Percentiles rank a stretch among this genome's conserved stretches.
phyloP scores from a whole-genome alignment of 2,888 invertebrate genomes.

The Mayetiola destructor region DNA sequence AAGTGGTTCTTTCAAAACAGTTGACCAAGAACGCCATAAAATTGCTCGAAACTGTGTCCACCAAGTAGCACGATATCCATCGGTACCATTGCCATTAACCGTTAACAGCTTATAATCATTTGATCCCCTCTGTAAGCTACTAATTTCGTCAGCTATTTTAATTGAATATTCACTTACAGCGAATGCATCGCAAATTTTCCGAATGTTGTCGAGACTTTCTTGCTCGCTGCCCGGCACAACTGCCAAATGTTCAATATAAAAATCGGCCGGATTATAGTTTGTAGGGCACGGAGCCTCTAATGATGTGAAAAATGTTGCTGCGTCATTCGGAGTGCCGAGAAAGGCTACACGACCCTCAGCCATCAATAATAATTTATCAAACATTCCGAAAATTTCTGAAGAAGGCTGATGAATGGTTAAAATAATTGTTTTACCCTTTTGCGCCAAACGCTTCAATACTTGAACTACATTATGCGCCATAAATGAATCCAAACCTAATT shows the following conservation, averaged over 20 bases:
- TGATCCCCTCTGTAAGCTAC: background rate
- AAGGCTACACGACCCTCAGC: slow-evolving; percentile 85
- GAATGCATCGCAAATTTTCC: slow-evolving; percentile 65
- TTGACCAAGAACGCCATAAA: slow-evolving; percentile 80
- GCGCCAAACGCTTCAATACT: slow-evolving; percentile 58
- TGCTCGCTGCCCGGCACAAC: slow-evolving; percentile 72
- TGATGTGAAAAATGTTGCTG: slow-evolving; percentile 36
- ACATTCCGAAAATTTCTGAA: slow-evolving; percentile 77
- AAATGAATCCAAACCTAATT: slow-evolving; percentile 61
- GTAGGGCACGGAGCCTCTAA: slow-evolving; percentile 46
- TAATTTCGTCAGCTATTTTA: slow-evolving; percentile 10
- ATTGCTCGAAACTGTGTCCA: slow-evolving; percentile 77
- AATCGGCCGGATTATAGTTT: slow-evolving; percentile 90
- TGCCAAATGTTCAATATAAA: slow-evolving; percentile 78
- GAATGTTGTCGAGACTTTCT: slow-evolving; percentile 61
- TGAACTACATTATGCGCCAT: slow-evolving; percentile 91
- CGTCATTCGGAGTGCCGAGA: slow-evolving; percentile 65
- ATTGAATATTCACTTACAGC: slow-evolving; percentile 25
- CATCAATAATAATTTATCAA: slow-evolving; percentile 77
- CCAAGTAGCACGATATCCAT: slow-evolving; percentile 68
- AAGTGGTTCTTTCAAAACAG: slow-evolving; percentile 78
- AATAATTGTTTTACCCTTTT: slow-evolving; percentile 76
- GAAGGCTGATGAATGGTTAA: slow-evolving; percentile 94
- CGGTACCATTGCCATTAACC: slow-evolving; percentile 13
- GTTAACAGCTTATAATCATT: slow-evolving; percentile 27